Evolutionary conservation across 2,797 vertebrate genomes (phyloP).

Genomic region (Peromyscus nudipes): DNA sequence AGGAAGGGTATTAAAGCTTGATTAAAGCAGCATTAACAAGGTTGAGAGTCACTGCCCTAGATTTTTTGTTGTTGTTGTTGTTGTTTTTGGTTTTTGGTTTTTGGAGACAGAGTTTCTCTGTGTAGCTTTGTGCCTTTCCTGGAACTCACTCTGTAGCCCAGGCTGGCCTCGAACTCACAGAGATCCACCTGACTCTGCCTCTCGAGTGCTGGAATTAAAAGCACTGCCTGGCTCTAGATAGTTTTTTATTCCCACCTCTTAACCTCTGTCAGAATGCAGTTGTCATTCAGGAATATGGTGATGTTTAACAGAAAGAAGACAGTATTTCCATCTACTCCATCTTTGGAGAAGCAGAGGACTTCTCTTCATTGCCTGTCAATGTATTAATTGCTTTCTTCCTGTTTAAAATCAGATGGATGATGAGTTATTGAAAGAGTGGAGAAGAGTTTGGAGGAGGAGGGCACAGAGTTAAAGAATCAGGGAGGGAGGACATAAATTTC

Average conservation of each 20-base stretch:
- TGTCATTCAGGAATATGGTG: not conserved
- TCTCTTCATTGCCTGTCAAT: not conserved
- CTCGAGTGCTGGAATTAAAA: too few relatives aligned
- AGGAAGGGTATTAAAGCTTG: not conserved
- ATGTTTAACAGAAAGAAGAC: not conserved
- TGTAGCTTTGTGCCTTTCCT: too few relatives aligned
- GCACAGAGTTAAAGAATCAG: not conserved
- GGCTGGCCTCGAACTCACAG: too few relatives aligned
- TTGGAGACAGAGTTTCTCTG: too few relatives aligned
- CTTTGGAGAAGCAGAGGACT: not conserved
- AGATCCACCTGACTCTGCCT: too few relatives aligned
- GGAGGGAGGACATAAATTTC: not conserved
- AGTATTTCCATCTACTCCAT: not conserved
- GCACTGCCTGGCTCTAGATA: too few relatives aligned
- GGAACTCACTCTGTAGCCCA: too few relatives aligned
- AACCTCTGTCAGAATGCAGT: not conserved
- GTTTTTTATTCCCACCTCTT: not conserved
- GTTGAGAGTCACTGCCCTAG: not conserved
- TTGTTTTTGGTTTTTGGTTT: too few relatives aligned
- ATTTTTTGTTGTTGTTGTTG: too few relatives aligned
- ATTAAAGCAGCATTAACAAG: not conserved
- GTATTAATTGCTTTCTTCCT: not conserved
- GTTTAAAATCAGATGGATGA: conserved; percentile 7
- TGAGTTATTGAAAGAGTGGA: not conserved
- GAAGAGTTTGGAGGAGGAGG: not conserved